Evolutionary conservation across 2,888 invertebrate species (phyloP).

Genomic region (Torymus auratus): DNA sequence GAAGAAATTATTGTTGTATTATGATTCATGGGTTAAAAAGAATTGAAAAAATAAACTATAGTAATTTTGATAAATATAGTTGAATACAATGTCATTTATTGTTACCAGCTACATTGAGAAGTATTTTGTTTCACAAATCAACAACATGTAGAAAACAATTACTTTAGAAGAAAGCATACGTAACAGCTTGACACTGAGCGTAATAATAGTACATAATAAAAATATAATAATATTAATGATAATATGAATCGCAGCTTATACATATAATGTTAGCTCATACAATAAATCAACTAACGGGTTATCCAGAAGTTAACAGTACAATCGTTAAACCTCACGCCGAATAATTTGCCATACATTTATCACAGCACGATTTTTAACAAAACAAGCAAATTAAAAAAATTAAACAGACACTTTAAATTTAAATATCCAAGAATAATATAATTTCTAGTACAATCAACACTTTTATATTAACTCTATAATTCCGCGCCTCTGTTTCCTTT

Average conservation of each 20-base stretch:
- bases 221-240: too few species aligned
- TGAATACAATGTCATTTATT: conserved; percentile 64
- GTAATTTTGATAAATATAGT: conserved; percentile 36
- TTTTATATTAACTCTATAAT: conserved; percentile 66
- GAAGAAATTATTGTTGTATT: too few species aligned
- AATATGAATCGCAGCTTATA: conserved; percentile 55
- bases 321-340: conserved; percentile 60
- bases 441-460: conserved; percentile 70
- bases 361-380: conserved; percentile 74
- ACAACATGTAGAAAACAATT: conserved; percentile 63
- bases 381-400: conserved; percentile 65
- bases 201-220: conserved; percentile 58
- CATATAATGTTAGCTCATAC: conserved; percentile 60
- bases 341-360: conserved; percentile 68
- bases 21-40: too few species aligned
- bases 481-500: conserved; percentile 13
- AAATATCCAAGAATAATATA: conserved; percentile 70
- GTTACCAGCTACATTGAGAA: conserved; percentile 63
- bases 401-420: conserved; percentile 66
- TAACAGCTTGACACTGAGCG: conserved; percentile 63
- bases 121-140: conserved; percentile 64
- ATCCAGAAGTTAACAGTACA: conserved; percentile 59
- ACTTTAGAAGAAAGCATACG: conserved; percentile 61
- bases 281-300: conserved; percentile 61
- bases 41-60: conserved; percentile 3